Conservation (phyloP, 2,113 vertebrate genomes). For the Ibidorhyncha struthersii region DNA sequence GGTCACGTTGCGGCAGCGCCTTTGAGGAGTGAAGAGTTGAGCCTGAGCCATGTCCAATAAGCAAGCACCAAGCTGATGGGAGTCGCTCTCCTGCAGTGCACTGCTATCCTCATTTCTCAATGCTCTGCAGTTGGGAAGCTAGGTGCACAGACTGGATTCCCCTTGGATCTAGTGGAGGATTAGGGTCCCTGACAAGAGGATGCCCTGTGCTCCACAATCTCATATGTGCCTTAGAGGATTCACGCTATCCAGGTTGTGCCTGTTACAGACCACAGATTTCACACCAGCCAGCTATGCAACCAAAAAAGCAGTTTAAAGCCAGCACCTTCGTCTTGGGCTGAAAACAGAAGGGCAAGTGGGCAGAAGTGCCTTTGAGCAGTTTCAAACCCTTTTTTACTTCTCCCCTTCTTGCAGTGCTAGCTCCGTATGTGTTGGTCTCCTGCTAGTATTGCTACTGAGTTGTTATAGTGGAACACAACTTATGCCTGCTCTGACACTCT, state of each 20-base stretch:
- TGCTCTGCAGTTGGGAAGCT: conserved; percentile 61
- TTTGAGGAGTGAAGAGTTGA: conserved; percentile 11
- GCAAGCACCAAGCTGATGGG: conserved; percentile 34
- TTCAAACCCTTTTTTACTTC: conserved; percentile 50
- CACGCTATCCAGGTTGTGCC: conserved; percentile 71
- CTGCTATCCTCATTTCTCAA: conserved; percentile 50
- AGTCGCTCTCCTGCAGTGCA: conserved; percentile 50
- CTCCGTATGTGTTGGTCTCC: conserved; percentile 50
- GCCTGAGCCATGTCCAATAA: conserved; percentile 14
- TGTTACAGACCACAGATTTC: conserved; percentile 67
- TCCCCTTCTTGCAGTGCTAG: conserved; percentile 60
- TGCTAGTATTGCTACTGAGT: conserved; percentile 69
- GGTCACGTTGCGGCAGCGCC: conserved; percentile 7
- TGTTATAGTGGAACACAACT: conserved; percentile 64
- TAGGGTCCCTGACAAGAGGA: conserved; percentile 23
- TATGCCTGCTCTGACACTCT: conserved; percentile 69
- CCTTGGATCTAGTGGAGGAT: conserved; percentile 54
- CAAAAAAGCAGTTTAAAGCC: conserved; percentile 72
- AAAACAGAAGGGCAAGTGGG: conserved; percentile 37
- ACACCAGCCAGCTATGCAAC: conserved; percentile 72
- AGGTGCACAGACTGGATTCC: conserved; percentile 65
- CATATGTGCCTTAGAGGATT: conserved; percentile 76
- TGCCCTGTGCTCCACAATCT: conserved; percentile 12
- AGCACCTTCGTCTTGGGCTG: conserved; percentile 35
- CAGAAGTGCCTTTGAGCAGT: conserved; percentile 63